Base-by-base conservation (phyloP, 2,888 invertebrate genomes). In the Perizoma flavofasciatum region DNA sequence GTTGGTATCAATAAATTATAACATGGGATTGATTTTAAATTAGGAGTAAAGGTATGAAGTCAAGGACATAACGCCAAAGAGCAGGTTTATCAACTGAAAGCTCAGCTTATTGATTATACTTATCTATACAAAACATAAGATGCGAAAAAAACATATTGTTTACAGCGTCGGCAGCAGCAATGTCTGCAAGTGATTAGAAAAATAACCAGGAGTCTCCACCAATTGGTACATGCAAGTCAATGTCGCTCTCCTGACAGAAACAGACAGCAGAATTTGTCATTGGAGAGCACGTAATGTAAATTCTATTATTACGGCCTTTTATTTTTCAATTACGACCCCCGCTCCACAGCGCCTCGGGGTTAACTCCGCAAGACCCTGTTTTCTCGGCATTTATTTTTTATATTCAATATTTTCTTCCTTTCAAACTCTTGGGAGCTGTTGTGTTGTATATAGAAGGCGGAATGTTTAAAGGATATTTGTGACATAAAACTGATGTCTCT, bases 261-360 rank as follows among this genome's bases (percentile, higher is more conserved):
- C 90, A 90, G 87, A 77, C 86, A 83, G 83, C 75, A 85, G 85
- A 89, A 82, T 88, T 87, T 88, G 83, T 89, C 88, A 88, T 86
- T 90, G 85, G 86, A 83, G 83, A 86, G 85, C 88, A 87, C 85
- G 89, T 88, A 88, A 88, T 86, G 89, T 89, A 89, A 90, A 91
- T 91, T 92, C 90, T 90, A 91, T 92, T 91, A 92, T 91, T 87
- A 88, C 87, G 86, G 88, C 82, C 89, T 91, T 91, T 91, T 92
- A 92, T 91, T 92, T 92, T 91, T 89, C 92, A 92, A 92, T 92
- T 92, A 91, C 92, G 83, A 80, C 70, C 79, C 83, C 85, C 79
- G 74, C 80, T 71, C 78, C 79, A 81, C 73, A 76, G 78, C 80
- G 89, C 88, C 89, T 83, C 82, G 82, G 89, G 90, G 88, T 81